Conservation (phyloP, 2,888 invertebrate species). For the Hemistola chrysoprasaria region DNA sequence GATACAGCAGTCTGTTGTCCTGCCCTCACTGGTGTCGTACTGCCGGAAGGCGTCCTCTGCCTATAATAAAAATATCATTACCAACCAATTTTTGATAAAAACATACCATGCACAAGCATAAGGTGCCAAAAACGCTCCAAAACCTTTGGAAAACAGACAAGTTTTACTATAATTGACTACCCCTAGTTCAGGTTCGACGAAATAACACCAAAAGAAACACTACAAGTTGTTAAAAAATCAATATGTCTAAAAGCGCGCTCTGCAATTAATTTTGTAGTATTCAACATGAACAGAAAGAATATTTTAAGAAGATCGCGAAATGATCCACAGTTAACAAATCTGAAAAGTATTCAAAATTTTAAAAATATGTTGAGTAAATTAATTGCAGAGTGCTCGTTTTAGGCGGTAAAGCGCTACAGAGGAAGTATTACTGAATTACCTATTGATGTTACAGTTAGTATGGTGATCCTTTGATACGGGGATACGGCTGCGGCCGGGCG, state of each 20-base stretch:
- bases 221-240: constrained; percentile 7
- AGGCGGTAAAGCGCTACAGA: constrained; percentile 25
- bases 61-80: constrained; percentile 59
- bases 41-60: constrained; percentile 89
- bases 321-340: too few relatives aligned
- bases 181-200: constrained; percentile 7
- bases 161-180: too few relatives aligned
- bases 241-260: too few relatives aligned
- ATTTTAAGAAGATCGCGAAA: too few relatives aligned
- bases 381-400: too few relatives aligned
- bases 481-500: constrained; percentile 76
- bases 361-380: too few relatives aligned
- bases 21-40: constrained; percentile 86
- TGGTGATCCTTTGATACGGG: constrained; percentile 76
- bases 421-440: constrained; percentile 72
- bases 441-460: constrained; percentile 76
- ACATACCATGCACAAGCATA: constrained; percentile 34
- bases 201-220: constrained; percentile 16
- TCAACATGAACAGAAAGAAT: too few relatives aligned
- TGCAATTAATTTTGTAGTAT: too few relatives aligned
- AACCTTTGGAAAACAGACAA: constrained; percentile 27
- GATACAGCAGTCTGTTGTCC: constrained; percentile 84
- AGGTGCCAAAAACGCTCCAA: constrained; percentile 30
- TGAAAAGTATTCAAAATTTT: too few relatives aligned
- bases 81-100: constrained; percentile 10